Evolutionary conservation across 2,113 vertebrate species (phyloP).

Genomic region (Mola mola): DNA sequence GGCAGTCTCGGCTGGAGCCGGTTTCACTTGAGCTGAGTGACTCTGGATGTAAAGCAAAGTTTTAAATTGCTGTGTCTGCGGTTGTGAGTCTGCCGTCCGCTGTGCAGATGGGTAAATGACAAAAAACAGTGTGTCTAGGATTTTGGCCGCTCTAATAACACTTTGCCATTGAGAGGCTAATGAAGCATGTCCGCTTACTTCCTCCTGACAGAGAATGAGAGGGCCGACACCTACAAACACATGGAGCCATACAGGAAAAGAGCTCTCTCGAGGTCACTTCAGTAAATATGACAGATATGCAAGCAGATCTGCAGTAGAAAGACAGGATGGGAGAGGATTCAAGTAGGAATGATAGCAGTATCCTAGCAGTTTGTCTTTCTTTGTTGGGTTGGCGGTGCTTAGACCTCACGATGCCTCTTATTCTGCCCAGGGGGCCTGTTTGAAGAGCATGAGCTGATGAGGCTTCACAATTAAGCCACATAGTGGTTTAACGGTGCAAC

Average conservation of each 20-base stretch:
- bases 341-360: slow-evolving; percentile 43
- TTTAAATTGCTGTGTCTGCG: slow-evolving; percentile 49
- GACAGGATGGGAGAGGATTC: slow-evolving; percentile 37
- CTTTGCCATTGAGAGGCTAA: slow-evolving; percentile 75
- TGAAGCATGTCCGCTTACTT: slow-evolving; percentile 72
- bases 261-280: slow-evolving; percentile 61
- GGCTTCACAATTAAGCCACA: slow-evolving; percentile 68
- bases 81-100: slow-evolving; percentile 30
- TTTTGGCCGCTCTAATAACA: slow-evolving; percentile 72
- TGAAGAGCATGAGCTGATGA: slow-evolving; percentile 75
- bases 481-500: slow-evolving; percentile 74
- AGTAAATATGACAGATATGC: slow-evolving; percentile 11
- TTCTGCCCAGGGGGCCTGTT: slow-evolving; percentile 66
- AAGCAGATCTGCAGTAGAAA: slow-evolving; percentile 53
- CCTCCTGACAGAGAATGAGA: slow-evolving; percentile 61
- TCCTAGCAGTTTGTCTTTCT: slow-evolving; percentile 59
- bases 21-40: slow-evolving; percentile 47
- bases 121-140: slow-evolving; percentile 46
- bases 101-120: slow-evolving; percentile 26
- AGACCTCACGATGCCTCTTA: slow-evolving; percentile 72
- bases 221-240: slow-evolving; percentile 25
- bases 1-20: slow-evolving; percentile 50
- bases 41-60: slow-evolving; percentile 59
- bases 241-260: slow-evolving; percentile 41
- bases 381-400: slow-evolving; percentile 65